Conservation (phyloP, 2,888 invertebrate genomes). For the Arctia plantaginis region DNA sequence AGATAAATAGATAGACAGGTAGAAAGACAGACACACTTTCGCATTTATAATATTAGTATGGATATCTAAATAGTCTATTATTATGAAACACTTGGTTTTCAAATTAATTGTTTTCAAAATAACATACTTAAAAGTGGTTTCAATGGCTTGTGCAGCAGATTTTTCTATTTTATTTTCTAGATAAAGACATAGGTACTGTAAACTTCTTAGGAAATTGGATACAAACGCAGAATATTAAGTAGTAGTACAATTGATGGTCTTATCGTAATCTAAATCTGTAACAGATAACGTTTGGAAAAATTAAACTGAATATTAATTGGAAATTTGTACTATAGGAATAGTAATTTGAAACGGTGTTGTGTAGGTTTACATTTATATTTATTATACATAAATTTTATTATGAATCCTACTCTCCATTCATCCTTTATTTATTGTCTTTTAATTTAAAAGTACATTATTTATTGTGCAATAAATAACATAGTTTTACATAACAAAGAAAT, state of each 20-base stretch:
- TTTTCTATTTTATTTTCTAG: not conserved
- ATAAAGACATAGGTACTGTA: not conserved
- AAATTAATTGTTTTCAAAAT: no score
- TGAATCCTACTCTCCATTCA: not conserved
- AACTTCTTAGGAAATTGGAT: not conserved
- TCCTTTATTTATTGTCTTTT: not conserved
- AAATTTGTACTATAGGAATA: not conserved
- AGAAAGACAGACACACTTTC: no score
- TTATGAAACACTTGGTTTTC: no score
- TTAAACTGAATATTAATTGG: not conserved
- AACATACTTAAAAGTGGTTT: no score
- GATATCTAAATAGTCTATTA: no score
- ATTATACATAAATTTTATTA: not conserved
- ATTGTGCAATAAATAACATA: not conserved
- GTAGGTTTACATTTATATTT: no score
- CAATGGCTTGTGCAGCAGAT: no score
- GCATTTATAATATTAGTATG: no score
- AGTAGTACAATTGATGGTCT: not conserved
- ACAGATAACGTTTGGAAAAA: not conserved
- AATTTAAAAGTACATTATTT: not conserved
- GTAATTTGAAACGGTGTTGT: no score
- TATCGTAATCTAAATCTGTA: not conserved
- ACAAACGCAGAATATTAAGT: slow-evolving; percentile 1
- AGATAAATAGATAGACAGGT: no score
- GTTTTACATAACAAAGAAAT: not conserved